These are phyloP conservation scores for Proterorhinus semilunaris DNA, from an alignment of 2,113 vertebrate species.

Conservation along the genomic window DNA sequence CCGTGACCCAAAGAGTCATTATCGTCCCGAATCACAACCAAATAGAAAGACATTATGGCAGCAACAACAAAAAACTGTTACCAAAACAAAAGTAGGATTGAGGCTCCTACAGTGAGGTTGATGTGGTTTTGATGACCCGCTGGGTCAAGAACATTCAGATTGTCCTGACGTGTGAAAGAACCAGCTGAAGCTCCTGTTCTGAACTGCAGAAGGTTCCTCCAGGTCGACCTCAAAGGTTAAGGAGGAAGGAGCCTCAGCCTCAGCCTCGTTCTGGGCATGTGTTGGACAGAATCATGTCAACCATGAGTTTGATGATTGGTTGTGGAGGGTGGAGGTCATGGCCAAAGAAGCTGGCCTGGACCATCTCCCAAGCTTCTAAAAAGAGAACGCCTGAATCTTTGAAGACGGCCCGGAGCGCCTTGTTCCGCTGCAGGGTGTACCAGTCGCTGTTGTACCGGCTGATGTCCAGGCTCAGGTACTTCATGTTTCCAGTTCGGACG, in stretches of 20 bases:
- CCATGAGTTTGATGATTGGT: constrained; percentile 56
- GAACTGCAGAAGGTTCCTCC: no score
- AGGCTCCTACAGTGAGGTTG: no score
- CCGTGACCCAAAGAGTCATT: no score
- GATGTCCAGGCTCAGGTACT: constrained; percentile 78
- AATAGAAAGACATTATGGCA: no score
- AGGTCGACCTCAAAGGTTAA: no score
- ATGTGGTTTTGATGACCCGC: no score
- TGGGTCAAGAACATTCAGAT: no score
- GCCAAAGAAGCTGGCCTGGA: neutral
- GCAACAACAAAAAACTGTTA: no score
- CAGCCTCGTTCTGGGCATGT: constrained; percentile 76
- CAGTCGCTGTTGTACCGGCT: constrained; percentile 91
- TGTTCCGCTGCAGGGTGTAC: constrained; percentile 70
- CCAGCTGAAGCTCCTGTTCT: no score
- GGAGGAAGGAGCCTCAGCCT: neutral
- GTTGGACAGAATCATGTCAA: constrained; percentile 84
- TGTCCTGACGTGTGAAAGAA: no score
- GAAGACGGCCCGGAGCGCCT: neutral
- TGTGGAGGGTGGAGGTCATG: neutral
- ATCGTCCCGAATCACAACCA: no score
- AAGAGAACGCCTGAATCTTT: neutral
- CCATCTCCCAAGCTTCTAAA: constrained; percentile 4
- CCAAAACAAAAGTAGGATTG: no score
- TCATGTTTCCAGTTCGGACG: constrained; percentile 85